These are phyloP conservation scores for Pongo abelii DNA, from an alignment of 2,113 vertebrate species.

Conservation along the genomic window DNA sequence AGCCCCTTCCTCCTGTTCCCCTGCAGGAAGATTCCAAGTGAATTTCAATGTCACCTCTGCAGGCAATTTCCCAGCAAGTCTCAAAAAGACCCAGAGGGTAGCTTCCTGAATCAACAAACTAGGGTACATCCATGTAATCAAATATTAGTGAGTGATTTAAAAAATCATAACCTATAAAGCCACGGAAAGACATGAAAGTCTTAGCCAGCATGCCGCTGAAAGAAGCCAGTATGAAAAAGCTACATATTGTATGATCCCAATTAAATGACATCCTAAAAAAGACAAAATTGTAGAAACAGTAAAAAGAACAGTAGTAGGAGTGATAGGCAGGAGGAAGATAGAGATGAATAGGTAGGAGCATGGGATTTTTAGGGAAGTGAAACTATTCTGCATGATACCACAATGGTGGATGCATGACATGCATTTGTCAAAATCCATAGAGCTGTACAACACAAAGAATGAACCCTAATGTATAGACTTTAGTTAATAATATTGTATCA, in stretches of 20 bases:
- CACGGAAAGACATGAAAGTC: not conserved
- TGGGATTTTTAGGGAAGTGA: too few relatives aligned
- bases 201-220: not conserved
- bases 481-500: not conserved
- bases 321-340: not conserved
- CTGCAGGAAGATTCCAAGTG: not conserved
- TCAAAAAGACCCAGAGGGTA: not conserved
- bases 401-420: not conserved
- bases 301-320: not conserved
- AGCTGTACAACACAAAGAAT: not conserved
- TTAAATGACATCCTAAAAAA: not conserved
- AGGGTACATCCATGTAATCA: not conserved
- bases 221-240: not conserved
- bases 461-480: not conserved
- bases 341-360: not conserved
- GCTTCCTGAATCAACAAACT: not conserved
- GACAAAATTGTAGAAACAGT: not conserved
- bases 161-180: not conserved
- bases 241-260: not conserved
- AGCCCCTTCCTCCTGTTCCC: not conserved
- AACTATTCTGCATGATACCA: not conserved
- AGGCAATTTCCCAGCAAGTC: not conserved
- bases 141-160: not conserved
- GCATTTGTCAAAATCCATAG: not conserved
- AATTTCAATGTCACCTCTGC: not conserved